Evolutionary conservation across 64 coral and sea anemone species (phyloP).

Genomic region (Trachythela sp.): DNA sequence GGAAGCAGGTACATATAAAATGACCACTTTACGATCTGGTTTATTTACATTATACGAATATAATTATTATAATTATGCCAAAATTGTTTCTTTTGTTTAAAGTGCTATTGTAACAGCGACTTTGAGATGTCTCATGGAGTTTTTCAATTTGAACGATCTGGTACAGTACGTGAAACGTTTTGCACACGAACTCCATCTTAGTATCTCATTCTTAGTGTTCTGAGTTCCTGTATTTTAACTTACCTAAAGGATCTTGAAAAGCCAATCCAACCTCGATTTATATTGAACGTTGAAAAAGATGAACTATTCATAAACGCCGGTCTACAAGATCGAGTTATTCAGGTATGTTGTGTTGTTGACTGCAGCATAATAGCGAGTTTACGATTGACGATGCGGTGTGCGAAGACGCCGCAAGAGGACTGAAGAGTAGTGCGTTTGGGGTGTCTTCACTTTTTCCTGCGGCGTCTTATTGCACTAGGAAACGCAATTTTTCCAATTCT

Average conservation of each 20-base stretch:
- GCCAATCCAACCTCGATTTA: slow-evolving; percentile 40
- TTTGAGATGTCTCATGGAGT: slow-evolving; percentile 32
- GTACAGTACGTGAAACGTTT: too few relatives aligned
- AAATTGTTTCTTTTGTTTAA: not conserved
- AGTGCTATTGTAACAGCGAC: slow-evolving; percentile 49
- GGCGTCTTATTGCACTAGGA: too few relatives aligned
- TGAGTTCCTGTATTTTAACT: not conserved
- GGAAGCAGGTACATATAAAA: slow-evolving; percentile 28
- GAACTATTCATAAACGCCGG: slow-evolving; percentile 42
- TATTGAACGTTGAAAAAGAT: slow-evolving; percentile 44
- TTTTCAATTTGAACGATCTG: slow-evolving; percentile 31
- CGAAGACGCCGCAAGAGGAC: too few relatives aligned
- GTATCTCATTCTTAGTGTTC: too few relatives aligned
- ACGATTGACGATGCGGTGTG: too few relatives aligned
- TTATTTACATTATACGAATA: not conserved
- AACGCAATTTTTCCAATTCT: too few relatives aligned
- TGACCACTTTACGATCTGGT: not conserved
- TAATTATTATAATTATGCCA: not conserved
- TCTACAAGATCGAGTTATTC: slow-evolving; percentile 42
- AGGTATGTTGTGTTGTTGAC: slow-evolving; percentile 17
- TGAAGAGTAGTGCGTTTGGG: too few relatives aligned
- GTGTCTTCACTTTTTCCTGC: too few relatives aligned
- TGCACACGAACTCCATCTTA: too few relatives aligned
- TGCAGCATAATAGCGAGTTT: too few relatives aligned
- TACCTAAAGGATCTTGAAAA: slow-evolving; percentile 29